A percentile compares a stretch with the other conserved stretches of the same genome.
phyloP scores from a whole-genome alignment of 2,888 invertebrate species.

The Agrypnus murinus region DNA sequence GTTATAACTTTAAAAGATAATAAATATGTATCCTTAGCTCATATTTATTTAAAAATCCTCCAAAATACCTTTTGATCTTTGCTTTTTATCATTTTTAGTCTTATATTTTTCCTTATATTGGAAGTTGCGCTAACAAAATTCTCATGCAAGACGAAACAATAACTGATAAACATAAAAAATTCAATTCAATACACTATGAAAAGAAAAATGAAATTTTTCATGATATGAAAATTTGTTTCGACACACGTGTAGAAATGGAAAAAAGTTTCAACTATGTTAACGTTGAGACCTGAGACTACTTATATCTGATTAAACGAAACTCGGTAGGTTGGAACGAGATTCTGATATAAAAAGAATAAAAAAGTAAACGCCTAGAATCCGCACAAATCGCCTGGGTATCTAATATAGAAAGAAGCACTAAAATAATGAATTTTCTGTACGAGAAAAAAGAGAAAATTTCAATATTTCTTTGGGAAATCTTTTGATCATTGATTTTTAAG shows the following conservation, averaged over 20 bases:
- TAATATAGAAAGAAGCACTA: conserved; percentile 12
- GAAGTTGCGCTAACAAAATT: too few relatives aligned
- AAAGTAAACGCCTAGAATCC: conserved; percentile 12
- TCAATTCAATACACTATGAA: not conserved
- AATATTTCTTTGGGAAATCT: not conserved
- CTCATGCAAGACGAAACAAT: not conserved
- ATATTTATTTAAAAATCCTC: too few relatives aligned
- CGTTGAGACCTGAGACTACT: not conserved
- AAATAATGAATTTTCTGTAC: conserved; percentile 9
- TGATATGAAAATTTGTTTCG: conserved; percentile 6
- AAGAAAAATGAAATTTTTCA: not conserved
- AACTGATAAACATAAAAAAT: conserved; percentile 17
- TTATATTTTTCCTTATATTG: too few relatives aligned
- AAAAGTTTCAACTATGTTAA: not conserved
- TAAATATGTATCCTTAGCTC: too few relatives aligned
- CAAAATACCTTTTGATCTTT: too few relatives aligned
- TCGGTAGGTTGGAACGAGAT: not conserved
- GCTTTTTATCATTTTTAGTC: too few relatives aligned
- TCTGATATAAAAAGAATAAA: too few relatives aligned
- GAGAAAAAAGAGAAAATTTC: conserved; percentile 6
- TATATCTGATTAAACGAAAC: conserved; percentile 10
- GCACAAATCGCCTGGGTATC: conserved; percentile 23
- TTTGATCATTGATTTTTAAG: too few relatives aligned
- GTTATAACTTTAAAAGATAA: too few relatives aligned
- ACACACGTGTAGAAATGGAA: conserved; percentile 1